Percentiles rank a stretch among this genome's conserved stretches.
Conservation (phyloP, 2,888 invertebrate genomes). For the Brenthis hecate region DNA sequence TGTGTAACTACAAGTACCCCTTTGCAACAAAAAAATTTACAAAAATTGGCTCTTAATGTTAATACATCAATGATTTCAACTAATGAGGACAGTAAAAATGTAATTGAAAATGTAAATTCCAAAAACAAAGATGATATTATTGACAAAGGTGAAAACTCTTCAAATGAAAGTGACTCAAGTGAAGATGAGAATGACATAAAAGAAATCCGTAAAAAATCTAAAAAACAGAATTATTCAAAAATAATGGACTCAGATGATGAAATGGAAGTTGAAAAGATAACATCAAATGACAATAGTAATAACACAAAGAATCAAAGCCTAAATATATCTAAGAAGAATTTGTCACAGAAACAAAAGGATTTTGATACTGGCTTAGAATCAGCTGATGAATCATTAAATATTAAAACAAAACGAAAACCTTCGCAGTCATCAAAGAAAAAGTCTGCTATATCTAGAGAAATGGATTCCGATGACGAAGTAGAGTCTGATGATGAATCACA, state of each 20-base stretch:
- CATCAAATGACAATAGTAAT: slow-evolving; percentile 33
- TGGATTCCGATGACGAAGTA: slow-evolving; percentile 34
- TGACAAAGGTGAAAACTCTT: slow-evolving; percentile 3
- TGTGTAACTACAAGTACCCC: slow-evolving; percentile 68
- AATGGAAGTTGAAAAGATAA: slow-evolving; percentile 28
- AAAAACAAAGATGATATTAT: background rate
- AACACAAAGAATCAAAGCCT: slow-evolving; percentile 37
- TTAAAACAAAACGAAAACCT: slow-evolving; percentile 16
- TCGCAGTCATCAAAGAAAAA: slow-evolving; percentile 8
- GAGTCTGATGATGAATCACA: slow-evolving; percentile 43
- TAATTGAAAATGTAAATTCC: slow-evolving; percentile 1
- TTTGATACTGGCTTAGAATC: background rate
- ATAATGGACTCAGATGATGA: slow-evolving; percentile 26
- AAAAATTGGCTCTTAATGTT: slow-evolving; percentile 55
- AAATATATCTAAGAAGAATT: slow-evolving; percentile 34
- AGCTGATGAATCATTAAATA: slow-evolving; percentile 5
- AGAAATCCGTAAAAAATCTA: slow-evolving; percentile 29
- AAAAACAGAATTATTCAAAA: slow-evolving; percentile 36
- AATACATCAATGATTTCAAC: slow-evolving; percentile 61
- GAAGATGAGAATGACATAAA: slow-evolving; percentile 26
- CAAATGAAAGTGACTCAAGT: slow-evolving; percentile 26
- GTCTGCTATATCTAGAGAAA: slow-evolving; percentile 6
- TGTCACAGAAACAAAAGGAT: slow-evolving; percentile 2
- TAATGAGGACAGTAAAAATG: slow-evolving; percentile 29
- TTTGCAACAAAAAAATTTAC: slow-evolving; percentile 59